Evolutionary conservation across 2,888 invertebrate species (phyloP), one percentile per base, ranked within the genome.

Genomic region (Heliconius ethilla): DNA sequence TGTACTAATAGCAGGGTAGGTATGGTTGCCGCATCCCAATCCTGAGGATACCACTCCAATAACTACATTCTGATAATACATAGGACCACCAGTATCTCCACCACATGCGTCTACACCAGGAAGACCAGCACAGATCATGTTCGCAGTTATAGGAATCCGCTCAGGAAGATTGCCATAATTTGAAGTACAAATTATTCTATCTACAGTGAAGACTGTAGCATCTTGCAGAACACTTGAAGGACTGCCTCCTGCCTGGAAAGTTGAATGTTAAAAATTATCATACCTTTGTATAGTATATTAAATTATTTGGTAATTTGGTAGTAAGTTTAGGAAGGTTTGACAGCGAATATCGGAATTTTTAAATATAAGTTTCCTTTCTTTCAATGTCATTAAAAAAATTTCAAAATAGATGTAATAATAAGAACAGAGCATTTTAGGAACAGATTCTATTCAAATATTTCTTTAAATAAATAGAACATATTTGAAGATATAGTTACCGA

Each of bases 11-110:
- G 95, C 95, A 3, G 95, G 95, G 87, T 86, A 94, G 70, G 85
- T 84, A 6, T 85, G 87, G 77, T 90, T 86, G 27, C 92, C 95
- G 82, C 95, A 95, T 5, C 92, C 92, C 51, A 88, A 84, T 79
- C 94, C 94, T 92, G 94, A 95, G 76, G 95, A 95, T 22, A 94
- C 90, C 72, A 95, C 83, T 25, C 95, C 95, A 75, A 95, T 84
- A 78, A 93, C 84, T 76, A 87, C 79, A 27, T 90, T 82, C n/a
- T 82, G 83, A 81, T 82, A 89, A 83, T 90, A 91, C 77, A 95
- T 83, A 33, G 95, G 95, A 59, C 95, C 95, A 4, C 95, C 95
- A 70, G 92, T 91, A 85, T 95, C 95, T 74, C 92, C 94, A 85
- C 92, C 89, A 81, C 91, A 91, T 4, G 89, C 88, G 76, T 88